Evolutionary conservation across 2,113 vertebrate species (phyloP), one percentile per base, ranked within the genome.

Genomic region (Cinclus mexicanus): DNA sequence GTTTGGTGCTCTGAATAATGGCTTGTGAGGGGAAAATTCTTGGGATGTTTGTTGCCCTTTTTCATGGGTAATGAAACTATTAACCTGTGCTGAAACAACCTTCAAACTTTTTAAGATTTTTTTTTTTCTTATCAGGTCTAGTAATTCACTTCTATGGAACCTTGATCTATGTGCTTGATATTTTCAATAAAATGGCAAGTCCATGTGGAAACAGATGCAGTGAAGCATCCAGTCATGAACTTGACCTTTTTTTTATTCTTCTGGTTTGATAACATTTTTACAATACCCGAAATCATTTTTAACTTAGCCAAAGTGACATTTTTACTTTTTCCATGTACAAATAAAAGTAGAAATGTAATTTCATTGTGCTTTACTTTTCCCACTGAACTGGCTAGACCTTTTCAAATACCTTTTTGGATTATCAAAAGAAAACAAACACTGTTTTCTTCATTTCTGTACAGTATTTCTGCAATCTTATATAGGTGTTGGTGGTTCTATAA

Each of bases 171-270:
- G 87, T 94, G 75, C 85, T 91, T 98, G 97, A 84, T 98, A 97
- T 98, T 98, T 98, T 96, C 92, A 91, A 88, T 82, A 89, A 98
- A 98, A 98, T 98, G 97, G 97, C 97, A 98, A 96, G 90, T 94
- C 93, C 83, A 55, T 87, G 83, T 90, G 93, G 92, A 96, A 96
- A 93, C 57, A 77, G 59, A 95, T 53, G 65, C 83, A 96, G 35
- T 91, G 95, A 96, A 95, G 95, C 71, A 93, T 91, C 59, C 68
- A 97, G 77, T 87, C 92, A 90, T 94, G 84, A 91, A 86, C 79
- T 89, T 96, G 95, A 95, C 97, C 86, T 97, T 95, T 97, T 83
- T 96, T 94, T 96, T 53, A 83, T 96, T 86, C 55, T 91, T 63
- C 41, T 95, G 26, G 42, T 75, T 95, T 95, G 93, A 96, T 96